A percentile compares a stretch with the other conserved stretches of the same genome.
These are phyloP conservation scores for Thaumatotibia leucotreta DNA, from an alignment of 1,140 invertebrate species.

Conservation along the genomic window DNA sequence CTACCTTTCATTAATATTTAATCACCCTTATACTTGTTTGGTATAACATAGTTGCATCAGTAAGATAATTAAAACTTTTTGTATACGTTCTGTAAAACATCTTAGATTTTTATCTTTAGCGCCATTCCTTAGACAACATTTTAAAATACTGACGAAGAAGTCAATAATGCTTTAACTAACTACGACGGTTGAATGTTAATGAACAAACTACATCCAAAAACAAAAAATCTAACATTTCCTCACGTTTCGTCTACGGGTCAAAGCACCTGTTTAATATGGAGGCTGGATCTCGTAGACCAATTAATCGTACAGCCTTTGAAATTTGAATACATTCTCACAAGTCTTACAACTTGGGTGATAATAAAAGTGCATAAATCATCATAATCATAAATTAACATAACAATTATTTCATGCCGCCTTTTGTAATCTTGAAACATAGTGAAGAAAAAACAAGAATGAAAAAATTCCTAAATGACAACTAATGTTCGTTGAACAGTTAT, in stretches of 20 bases:
- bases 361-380: neutral
- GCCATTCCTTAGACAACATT: neutral
- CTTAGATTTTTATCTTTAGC: neutral
- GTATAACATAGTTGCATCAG: neutral
- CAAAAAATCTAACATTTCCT: conserved; percentile 35
- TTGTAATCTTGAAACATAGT: no score
- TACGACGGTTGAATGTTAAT: conserved; percentile 34
- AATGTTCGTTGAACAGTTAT: no score
- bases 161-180: conserved; percentile 19
- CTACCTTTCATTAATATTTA: neutral
- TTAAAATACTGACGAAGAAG: neutral
- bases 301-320: conserved; percentile 49
- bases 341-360: conserved; percentile 6
- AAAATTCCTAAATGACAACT: no score
- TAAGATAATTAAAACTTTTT: neutral
- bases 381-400: neutral
- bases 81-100: neutral
- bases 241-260: conserved; percentile 50
- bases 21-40: neutral
- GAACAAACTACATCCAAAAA: conserved; percentile 17
- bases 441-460: no score
- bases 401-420: neutral
- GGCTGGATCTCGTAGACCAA: conserved; percentile 44
- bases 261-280: conserved; percentile 62
- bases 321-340: conserved; percentile 47